These are phyloP conservation scores for Ascidia mentula DNA, from an alignment of 23 tunicate species.

Conservation along the genomic window DNA sequence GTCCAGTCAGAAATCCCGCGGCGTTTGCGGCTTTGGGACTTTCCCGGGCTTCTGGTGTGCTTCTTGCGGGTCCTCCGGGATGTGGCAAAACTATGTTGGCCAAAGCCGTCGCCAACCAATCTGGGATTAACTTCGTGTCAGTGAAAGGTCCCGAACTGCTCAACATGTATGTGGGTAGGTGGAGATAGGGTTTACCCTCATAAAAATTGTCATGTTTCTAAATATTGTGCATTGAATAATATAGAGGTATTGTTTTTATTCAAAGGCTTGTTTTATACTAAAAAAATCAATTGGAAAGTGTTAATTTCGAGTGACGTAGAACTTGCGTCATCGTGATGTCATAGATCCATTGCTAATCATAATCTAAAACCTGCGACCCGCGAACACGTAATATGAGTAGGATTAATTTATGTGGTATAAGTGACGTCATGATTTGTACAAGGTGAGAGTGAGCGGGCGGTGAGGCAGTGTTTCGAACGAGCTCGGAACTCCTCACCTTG, in stretches of 20 bases:
- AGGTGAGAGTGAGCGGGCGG: conserved; percentile 95
- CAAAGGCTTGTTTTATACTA: too few species aligned
- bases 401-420: too few species aligned
- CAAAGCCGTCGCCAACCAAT: conserved; percentile 89
- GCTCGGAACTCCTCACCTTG: conserved; percentile 86
- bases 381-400: too few species aligned
- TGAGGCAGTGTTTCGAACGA: conserved; percentile 79
- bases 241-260: too few species aligned
- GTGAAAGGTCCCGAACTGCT: conserved; percentile 96
- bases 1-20: conserved; percentile 79
- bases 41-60: conserved; percentile 66
- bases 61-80: conserved; percentile 93
- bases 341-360: too few species aligned
- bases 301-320: too few species aligned
- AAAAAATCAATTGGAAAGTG: too few species aligned
- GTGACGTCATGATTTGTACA: too few species aligned
- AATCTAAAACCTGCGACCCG: too few species aligned
- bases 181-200: background rate
- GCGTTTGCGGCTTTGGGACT: conserved; percentile 70
- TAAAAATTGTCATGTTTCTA: too few species aligned
- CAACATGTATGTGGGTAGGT: conserved; percentile 94
- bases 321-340: too few species aligned
- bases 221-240: too few species aligned
- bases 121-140: conserved; percentile 84
- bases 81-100: conserved; percentile 95